These are phyloP conservation scores for Dryobates pubescens DNA, from an alignment of 2,797 vertebrate species.

Conservation along the genomic window DNA sequence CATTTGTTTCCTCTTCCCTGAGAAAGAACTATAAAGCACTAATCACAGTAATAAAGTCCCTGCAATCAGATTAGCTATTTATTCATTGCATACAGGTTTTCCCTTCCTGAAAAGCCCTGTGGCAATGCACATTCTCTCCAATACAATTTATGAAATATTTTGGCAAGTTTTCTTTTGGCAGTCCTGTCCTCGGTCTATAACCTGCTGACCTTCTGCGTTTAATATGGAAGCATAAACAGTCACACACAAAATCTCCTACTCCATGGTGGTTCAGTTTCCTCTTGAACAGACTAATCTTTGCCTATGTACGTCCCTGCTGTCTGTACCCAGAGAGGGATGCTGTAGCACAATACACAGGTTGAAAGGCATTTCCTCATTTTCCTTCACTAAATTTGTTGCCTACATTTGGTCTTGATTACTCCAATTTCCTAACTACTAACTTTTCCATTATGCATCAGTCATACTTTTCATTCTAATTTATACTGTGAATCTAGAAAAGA, in stretches of 20 bases:
- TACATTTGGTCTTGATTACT: background rate
- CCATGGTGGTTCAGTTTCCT: conserved; percentile 39
- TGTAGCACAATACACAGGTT: background rate
- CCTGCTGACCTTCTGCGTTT: conserved; percentile 65
- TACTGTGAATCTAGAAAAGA: background rate
- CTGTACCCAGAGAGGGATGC: background rate
- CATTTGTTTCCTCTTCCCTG: background rate
- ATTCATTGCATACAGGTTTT: background rate
- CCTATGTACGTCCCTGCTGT: background rate
- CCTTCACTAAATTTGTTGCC: background rate
- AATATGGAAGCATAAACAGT: conserved; percentile 51
- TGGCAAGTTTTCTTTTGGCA: conserved; percentile 26
- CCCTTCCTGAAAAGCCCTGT: background rate
- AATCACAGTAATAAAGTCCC: conserved; percentile 25
- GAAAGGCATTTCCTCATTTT: background rate
- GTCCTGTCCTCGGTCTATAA: conserved; percentile 56
- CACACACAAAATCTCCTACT: conserved; percentile 53
- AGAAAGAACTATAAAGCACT: background rate
- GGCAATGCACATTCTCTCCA: background rate
- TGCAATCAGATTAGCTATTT: conserved; percentile 19
- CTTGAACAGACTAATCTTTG: conserved; percentile 58
- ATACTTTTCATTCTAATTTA: background rate
- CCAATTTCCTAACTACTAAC: background rate
- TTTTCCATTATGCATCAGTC: background rate
- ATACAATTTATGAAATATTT: conserved; percentile 37